Evolutionary conservation across 2,797 vertebrate species (phyloP), one percentile per base, ranked within the genome.

Genomic region (Pangasius djambal): DNA sequence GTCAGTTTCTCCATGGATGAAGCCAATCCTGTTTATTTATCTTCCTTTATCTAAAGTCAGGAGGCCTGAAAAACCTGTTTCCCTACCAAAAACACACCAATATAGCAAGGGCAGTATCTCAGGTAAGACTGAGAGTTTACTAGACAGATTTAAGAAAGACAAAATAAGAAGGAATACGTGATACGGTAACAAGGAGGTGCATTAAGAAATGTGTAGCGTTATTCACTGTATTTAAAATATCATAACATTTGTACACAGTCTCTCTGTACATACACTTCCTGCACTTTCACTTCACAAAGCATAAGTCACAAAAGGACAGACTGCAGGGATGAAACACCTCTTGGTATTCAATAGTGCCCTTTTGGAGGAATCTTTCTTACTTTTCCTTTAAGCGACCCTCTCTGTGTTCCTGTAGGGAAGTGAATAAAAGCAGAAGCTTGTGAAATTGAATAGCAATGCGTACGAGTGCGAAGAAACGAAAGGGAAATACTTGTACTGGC

Each of bases 61-160:
- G 86, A 85, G 90, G 91, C 91, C 89, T 91, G 93, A 92, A 93
- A 92, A 93, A 93, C 92, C 92, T 91, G 92, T 92, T 94, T 88
- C 83, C 77, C 75, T 89, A 89, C 91, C 83, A 88, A 89, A 85
- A 89, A 83, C 86, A 85, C 50, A 88, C 40, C 5, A 8, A 70
- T 85, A 72, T 25, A 15, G 13, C 20, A 70, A 34, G 16, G 6
- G 6, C 20, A 57, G 65, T 88, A 70, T 87, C 50, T 82, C 69
- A 77, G 59, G 67, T 44, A 86, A 89, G 40, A 59, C 57, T 87
- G 86, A 86, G 22, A 89, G 77, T 83, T 88, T 52, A 67, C 34
- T 57, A 44, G 48, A 85, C 22, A 89, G 82, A 91, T 87, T 85
- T 83, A 75, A 61, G 72, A 81, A 59, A 67, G 9, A 86, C 20